These are phyloP conservation scores for Falco punctatus DNA, from an alignment of 2,113 vertebrate genomes.

Conservation along the genomic window DNA sequence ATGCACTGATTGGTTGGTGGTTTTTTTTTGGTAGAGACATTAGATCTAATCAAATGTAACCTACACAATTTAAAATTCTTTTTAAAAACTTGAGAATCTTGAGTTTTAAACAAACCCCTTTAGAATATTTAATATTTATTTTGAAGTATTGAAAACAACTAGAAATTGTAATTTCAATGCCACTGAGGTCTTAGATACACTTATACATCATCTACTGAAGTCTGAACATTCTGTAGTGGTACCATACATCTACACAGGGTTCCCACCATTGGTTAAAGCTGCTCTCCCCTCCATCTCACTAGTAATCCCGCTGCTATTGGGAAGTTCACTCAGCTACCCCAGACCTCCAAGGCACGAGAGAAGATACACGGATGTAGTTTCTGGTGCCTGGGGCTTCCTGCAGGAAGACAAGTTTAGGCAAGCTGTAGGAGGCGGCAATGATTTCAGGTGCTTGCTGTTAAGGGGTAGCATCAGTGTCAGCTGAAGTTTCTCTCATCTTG, in stretches of 20 bases:
- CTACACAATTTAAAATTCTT: background rate
- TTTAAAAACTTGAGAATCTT: background rate
- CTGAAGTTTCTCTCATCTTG: background rate
- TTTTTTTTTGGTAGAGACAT: background rate
- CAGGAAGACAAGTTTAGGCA: background rate
- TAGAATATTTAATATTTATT: background rate
- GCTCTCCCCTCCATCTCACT: background rate
- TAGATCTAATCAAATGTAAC: background rate
- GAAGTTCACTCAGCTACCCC: background rate
- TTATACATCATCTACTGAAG: background rate
- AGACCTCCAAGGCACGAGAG: background rate
- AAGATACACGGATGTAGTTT: background rate
- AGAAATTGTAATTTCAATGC: background rate
- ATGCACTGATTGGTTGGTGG: background rate
- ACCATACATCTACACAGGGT: background rate
- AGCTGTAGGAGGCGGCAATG: background rate
- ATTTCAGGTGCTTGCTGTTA: background rate
- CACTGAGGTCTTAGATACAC: background rate
- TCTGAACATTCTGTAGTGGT: background rate
- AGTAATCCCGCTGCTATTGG: background rate
- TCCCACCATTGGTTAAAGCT: background rate
- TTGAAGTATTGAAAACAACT: background rate
- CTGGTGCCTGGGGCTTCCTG: background rate
- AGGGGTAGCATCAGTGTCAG: background rate
- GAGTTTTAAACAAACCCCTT: background rate